A percentile compares a stretch with the other conserved stretches of the same genome.
phyloP scores from a whole-genome alignment of 2,797 vertebrate genomes.

The Discoglossus pictus region DNA sequence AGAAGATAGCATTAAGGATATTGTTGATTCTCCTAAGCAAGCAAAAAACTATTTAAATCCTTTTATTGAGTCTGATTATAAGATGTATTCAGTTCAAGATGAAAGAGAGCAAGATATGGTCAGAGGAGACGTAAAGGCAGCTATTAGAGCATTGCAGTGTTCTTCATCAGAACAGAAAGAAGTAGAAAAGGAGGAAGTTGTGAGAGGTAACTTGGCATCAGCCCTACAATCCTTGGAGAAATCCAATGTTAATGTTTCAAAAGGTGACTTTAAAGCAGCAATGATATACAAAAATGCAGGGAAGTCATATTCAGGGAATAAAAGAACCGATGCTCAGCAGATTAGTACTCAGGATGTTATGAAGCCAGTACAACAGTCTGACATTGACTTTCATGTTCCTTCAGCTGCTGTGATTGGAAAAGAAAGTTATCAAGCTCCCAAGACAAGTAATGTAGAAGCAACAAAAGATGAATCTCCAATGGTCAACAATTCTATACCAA shows the following conservation, averaged over 20 bases:
- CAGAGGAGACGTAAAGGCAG: slow-evolving; percentile 85
- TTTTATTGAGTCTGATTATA: slow-evolving; percentile 71
- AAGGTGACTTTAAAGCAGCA: slow-evolving; percentile 84
- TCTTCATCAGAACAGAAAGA: slow-evolving; percentile 77
- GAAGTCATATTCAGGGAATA: slow-evolving; percentile 73
- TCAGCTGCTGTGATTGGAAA: slow-evolving; percentile 71
- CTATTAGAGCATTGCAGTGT: slow-evolving; percentile 81
- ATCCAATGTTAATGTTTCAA: slow-evolving; percentile 82
- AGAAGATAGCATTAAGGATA: slow-evolving; percentile 71
- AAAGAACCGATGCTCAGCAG: slow-evolving; percentile 65
- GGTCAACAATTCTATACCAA: slow-evolving; percentile 44
- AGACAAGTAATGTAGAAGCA: slow-evolving; percentile 53
- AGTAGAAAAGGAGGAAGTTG: slow-evolving; percentile 81
- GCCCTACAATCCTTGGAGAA: slow-evolving; percentile 80
- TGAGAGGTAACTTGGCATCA: slow-evolving; percentile 77
- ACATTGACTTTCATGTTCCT: slow-evolving; percentile 77
- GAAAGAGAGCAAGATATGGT: slow-evolving; percentile 70
- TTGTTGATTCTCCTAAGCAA: slow-evolving; percentile 68
- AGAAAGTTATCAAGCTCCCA: slow-evolving; percentile 63
- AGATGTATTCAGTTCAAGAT: slow-evolving; percentile 74
- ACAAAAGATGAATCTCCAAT: slow-evolving; percentile 44
- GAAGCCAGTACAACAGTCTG: slow-evolving; percentile 59
- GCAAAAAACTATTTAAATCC: slow-evolving; percentile 66
- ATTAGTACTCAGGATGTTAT: slow-evolving; percentile 73
- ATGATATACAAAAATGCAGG: slow-evolving; percentile 88